Evolutionary conservation across 1,140 invertebrate species (phyloP), one percentile per base, ranked within the genome.

Genomic region (Archivesica marissinica): DNA sequence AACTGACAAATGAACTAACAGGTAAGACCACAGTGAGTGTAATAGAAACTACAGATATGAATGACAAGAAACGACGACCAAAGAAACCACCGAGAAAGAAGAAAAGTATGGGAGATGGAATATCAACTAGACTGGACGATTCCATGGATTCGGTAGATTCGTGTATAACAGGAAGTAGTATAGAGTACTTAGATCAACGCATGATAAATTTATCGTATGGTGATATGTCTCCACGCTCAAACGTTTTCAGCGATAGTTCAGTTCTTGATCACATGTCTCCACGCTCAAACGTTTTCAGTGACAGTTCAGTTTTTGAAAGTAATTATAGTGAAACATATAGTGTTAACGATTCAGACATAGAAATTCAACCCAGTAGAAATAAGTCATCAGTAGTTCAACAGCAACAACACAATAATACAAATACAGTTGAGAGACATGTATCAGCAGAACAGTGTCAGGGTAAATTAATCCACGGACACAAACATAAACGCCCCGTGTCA

Each of bases 21-120:
- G 59, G 59, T 33, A 64, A 64, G 23, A 64, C 1, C n/a, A 30
- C 28, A 33, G 23, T 20, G 2, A 33, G 3, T 17, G 25, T 11
- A 17, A 35, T 1, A 33, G 28, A 64, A 4, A 64, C 1, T 17
- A 13, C 59, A 35, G 59, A 35, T 11, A 33, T 6, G n/a, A 20
- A 9, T 1, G 20, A 33, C 15, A 64, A 64, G 30, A 64, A 64
- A 64, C 59, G 38, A 3, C 33, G 28, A 47, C 76, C 76, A n/a
- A 79, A 79, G 38, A 79, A 79, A 39, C 76, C 76, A 25, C 76
- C 76, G 7, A 64, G 76, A 47, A 66, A 61, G 38, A 79, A 79
- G 52, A 79, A 64, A 72, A 13, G 11, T 2, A 28, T 23, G n/a
- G 39, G n/a, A 20, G 28, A 44, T 30, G 41, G 39, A 15, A 30